Conservation (phyloP, 2,113 vertebrate genomes). For the Xiphophorus couchianus region DNA sequence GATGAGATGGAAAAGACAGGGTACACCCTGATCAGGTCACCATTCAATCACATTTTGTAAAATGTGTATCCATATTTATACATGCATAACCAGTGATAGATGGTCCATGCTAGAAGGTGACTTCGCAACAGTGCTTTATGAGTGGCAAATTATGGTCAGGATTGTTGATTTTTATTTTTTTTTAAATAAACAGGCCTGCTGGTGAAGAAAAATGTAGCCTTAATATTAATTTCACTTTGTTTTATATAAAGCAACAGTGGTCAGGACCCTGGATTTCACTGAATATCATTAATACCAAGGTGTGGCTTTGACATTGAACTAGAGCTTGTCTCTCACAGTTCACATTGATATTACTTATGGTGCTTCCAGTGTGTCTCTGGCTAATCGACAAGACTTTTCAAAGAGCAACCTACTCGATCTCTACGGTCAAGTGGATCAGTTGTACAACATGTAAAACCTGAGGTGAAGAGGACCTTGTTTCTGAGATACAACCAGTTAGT, state of each 20-base stretch:
- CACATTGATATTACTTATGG: background rate
- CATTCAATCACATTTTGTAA: too few species aligned
- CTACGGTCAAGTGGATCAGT: background rate
- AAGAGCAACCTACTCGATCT: background rate
- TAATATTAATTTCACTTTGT: too few species aligned
- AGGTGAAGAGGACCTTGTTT: background rate
- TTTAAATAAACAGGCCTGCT: too few species aligned
- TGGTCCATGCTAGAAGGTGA: too few species aligned
- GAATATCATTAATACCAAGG: background rate
- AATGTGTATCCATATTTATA: too few species aligned
- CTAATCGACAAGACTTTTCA: conserved; percentile 1
- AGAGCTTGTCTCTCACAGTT: background rate
- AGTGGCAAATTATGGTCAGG: too few species aligned
- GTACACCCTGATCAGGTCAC: too few species aligned
- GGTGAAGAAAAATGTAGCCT: too few species aligned
- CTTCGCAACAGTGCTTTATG: too few species aligned
- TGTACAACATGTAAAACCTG: background rate
- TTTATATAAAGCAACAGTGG: background rate
- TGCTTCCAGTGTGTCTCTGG: background rate
- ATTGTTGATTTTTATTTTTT: too few species aligned
- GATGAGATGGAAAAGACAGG: too few species aligned
- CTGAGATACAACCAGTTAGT: conserved; percentile 4
- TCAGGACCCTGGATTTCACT: background rate
- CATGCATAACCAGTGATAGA: too few species aligned
- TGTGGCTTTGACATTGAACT: background rate